Percentiles rank a stretch among this genome's conserved stretches.
Conservation (phyloP, 2,888 invertebrate genomes). For the Argynnis bischoffii region DNA sequence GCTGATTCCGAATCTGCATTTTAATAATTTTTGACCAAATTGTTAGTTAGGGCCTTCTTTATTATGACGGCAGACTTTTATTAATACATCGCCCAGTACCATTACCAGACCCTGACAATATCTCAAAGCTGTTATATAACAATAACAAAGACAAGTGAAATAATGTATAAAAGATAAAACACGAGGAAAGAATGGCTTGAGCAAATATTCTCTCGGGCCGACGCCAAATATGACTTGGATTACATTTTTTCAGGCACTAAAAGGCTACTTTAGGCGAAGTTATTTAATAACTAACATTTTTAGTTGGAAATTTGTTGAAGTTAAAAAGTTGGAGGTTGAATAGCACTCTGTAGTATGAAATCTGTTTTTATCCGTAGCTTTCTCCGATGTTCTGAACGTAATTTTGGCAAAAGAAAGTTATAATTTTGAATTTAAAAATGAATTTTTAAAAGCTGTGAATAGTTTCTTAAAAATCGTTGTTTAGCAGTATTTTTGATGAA, state of each 20-base stretch:
- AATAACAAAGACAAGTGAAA: too few relatives aligned
- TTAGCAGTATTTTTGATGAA: too few relatives aligned
- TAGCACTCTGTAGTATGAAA: constrained; percentile 11
- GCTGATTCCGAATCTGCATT: too few relatives aligned
- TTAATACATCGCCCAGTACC: too few relatives aligned
- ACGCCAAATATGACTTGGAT: constrained; percentile 2
- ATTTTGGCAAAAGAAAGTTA: constrained; percentile 4
- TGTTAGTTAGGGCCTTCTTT: too few relatives aligned
- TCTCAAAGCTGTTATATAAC: too few relatives aligned
- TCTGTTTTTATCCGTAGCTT: constrained; percentile 5
- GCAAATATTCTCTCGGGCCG: constrained; percentile 4
- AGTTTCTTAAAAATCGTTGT: too few relatives aligned
- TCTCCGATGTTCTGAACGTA: constrained; percentile 2
- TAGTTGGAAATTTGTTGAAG: constrained; percentile 5
- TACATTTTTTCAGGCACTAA: constrained; percentile 12
- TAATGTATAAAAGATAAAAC: neutral
- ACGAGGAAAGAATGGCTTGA: neutral
- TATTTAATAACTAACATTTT: constrained; percentile 24
- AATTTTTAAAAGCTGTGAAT: too few relatives aligned
- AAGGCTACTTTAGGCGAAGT: constrained; percentile 3
- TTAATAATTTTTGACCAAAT: too few relatives aligned
- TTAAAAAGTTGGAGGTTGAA: constrained; percentile 1
- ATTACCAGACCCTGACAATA: too few relatives aligned
- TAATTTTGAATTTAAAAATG: neutral
- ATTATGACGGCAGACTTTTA: too few relatives aligned